A percentile compares a stretch with the other conserved stretches of the same genome.
Evolutionary conservation across 1,140 invertebrate genomes (phyloP).

Genomic region (Aricia agestis): DNA sequence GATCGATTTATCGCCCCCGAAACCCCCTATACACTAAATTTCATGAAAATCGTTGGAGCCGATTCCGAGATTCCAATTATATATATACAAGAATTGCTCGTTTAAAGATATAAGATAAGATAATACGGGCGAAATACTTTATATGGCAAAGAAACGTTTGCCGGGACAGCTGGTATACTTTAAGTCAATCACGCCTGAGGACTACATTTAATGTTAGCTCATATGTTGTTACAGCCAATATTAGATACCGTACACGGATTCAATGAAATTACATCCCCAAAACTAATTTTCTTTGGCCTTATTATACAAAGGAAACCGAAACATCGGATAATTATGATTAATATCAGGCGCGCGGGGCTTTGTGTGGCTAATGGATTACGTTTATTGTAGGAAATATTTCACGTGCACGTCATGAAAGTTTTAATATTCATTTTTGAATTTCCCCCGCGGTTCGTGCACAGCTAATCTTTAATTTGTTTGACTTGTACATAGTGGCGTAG

Average conservation of each 20-base stretch:
- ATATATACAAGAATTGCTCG: too few relatives aligned
- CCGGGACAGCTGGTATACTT: too few relatives aligned
- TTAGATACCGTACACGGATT: background rate
- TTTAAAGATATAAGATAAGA: too few relatives aligned
- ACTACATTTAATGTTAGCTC: too few relatives aligned
- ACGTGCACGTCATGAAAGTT: constrained; percentile 4
- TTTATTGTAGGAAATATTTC: constrained; percentile 8
- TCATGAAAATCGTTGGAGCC: too few relatives aligned
- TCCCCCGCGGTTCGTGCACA: background rate
- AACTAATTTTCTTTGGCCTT: background rate
- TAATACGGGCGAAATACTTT: too few relatives aligned
- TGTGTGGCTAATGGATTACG: constrained; percentile 7
- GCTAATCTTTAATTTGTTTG: background rate
- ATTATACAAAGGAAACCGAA: constrained; percentile 13
- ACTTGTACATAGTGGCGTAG: background rate
- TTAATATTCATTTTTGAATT: constrained; percentile 8
- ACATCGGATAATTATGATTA: constrained; percentile 14
- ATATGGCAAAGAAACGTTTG: too few relatives aligned
- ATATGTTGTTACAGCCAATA: background rate
- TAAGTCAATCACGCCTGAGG: too few relatives aligned
- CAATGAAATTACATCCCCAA: background rate
- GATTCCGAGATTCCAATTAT: too few relatives aligned
- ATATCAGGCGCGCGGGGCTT: background rate
- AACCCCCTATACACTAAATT: too few relatives aligned
- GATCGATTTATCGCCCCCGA: too few relatives aligned